Percentiles rank a stretch among this genome's conserved stretches.
These are phyloP conservation scores for Megalopta genalis DNA, from an alignment of 1,140 invertebrate species.

Conservation along the genomic window DNA sequence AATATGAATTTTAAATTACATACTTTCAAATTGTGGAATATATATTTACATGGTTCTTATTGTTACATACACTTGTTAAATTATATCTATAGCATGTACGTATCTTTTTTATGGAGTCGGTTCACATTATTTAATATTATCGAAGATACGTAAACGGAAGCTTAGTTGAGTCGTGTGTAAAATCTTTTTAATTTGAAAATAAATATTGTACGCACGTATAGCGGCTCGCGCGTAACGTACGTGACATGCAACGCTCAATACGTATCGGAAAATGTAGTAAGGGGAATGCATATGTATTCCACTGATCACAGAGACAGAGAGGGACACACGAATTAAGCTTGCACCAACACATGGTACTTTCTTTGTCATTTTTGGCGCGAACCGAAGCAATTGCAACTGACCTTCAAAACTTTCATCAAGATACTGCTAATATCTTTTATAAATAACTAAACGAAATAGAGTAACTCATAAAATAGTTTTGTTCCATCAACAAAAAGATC, in stretches of 20 bases:
- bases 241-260: neutral
- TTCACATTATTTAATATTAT: no score
- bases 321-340: neutral
- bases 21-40: neutral
- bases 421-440: neutral
- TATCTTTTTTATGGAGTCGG: no score
- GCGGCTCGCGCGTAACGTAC: neutral
- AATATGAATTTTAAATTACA: conserved; percentile 1
- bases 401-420: conserved; percentile 2
- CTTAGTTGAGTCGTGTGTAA: neutral
- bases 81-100: neutral
- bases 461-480: neutral
- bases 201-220: neutral
- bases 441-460: neutral
- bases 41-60: neutral
- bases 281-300: neutral
- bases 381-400: neutral
- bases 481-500: neutral
- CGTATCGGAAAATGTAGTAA: neutral
- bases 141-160: no score
- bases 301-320: neutral
- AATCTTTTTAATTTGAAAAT: neutral
- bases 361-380: conserved; percentile 10
- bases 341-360: neutral
- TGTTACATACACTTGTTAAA: neutral